Evolutionary conservation across 1,140 invertebrate species (phyloP), one percentile per base, ranked within the genome.

Genomic region (Ostrea denselamellosa): DNA sequence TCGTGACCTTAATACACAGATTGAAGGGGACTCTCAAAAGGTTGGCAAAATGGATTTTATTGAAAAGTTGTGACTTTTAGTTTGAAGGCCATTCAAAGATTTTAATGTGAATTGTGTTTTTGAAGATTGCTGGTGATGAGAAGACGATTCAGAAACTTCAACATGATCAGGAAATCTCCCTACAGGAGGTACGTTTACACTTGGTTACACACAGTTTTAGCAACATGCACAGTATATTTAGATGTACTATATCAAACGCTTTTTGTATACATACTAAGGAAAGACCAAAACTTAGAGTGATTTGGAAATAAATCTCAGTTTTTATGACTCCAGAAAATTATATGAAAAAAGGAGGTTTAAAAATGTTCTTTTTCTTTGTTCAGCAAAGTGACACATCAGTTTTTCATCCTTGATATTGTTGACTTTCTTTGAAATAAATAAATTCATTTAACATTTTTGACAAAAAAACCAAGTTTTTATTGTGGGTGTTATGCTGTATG

Each of bases 141-240:
- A 94, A 94, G 85, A 92, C 87, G 19, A 93, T 94, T 22, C 92
- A 94, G 54, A 90, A 94, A 62, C 87, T 94, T 8, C 92, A 93
- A 81, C 92, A 94, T 91, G 93, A 93, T 77, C 92, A 94, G 85
- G 93, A 94, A 83, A 93, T 94, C 81, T 89, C 93, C 2, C 82
- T 93, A 52, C 92, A 93, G 86, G 93, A 94, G 93, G 93, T 94
- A 90, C 84, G 90, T 86, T 34, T 53, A 71, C n/a, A 22, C 7
- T 14, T 85, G 53, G 28, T 58, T 34, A 0, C 14, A 22, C 0
- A 19, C 14, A 83, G 17, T 83, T 51, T 77, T 10, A 12, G 25
- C 25, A 77, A 77, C 68, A 77, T 28, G 68, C 68, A 77, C 68
- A 77, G 65, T 28, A 28, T 77, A 28, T 77, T 28, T 77, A 77